phyloP scores from a whole-genome alignment of 2,113 vertebrate species.

The Sitta europaea region DNA sequence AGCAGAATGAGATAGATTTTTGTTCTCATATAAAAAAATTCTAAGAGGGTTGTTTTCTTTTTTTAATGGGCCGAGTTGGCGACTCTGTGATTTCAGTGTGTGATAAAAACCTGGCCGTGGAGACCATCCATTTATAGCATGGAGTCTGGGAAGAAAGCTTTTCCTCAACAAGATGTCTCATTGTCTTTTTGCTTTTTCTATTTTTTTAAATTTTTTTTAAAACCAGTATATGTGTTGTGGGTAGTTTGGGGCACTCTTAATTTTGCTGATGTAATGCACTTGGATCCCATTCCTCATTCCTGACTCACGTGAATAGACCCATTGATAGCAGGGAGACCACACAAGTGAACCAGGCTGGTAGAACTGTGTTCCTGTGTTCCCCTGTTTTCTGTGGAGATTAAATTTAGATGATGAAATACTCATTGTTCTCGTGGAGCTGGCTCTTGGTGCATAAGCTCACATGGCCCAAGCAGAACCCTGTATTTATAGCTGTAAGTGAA shows the following conservation, averaged over 20 bases:
- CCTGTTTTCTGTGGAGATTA: neutral
- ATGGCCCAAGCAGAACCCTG: neutral
- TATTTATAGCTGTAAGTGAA: neutral
- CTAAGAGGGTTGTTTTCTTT: neutral
- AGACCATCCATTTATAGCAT: neutral
- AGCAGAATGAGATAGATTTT: conserved; percentile 16
- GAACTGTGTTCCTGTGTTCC: neutral
- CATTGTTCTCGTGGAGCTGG: neutral
- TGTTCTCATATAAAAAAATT: conserved; percentile 23
- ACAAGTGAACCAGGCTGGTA: neutral
- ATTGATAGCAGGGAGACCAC: conserved; percentile 37
- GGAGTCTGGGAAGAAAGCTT: neutral
- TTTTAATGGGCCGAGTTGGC: neutral
- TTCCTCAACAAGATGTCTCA: neutral
- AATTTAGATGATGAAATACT: conserved; percentile 18
- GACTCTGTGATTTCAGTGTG: neutral
- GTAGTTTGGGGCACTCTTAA: neutral
- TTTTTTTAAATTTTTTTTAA: neutral
- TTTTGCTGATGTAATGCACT: conserved; percentile 29
- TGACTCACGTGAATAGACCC: neutral
- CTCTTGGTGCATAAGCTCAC: neutral
- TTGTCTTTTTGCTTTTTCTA: neutral
- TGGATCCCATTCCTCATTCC: conserved; percentile 38
- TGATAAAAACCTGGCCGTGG: neutral
- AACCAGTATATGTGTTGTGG: neutral